These are phyloP conservation scores for Oplegnathus fasciatus DNA, from an alignment of 2,113 vertebrate genomes.

Conservation along the genomic window DNA sequence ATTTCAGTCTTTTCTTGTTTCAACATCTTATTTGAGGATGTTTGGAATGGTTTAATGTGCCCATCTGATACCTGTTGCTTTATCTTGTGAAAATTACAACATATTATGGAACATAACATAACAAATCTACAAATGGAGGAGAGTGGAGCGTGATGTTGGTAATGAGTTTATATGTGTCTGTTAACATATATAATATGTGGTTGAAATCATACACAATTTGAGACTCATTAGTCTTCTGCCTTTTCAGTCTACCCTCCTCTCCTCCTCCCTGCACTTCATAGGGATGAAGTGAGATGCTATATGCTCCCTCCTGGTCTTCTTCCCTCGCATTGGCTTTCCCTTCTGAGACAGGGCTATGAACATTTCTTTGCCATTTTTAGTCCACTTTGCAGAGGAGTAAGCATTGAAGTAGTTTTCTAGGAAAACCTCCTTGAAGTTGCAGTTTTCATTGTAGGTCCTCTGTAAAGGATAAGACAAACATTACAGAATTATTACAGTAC, in stretches of 20 bases:
- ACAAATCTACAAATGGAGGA: constrained; percentile 38
- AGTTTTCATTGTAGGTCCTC: constrained; percentile 96
- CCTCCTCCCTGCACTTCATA: constrained; percentile 85
- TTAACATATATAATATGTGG: constrained; percentile 55
- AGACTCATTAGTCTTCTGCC: constrained; percentile 6
- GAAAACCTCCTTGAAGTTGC: constrained; percentile 97
- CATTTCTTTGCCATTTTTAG: constrained; percentile 93
- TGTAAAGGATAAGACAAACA: constrained; percentile 75
- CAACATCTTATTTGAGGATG: constrained; percentile 21
- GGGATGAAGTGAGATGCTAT: constrained; percentile 96
- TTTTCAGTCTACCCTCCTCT: constrained; percentile 77
- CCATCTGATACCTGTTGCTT: constrained; percentile 23
- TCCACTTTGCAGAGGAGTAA: constrained; percentile 95
- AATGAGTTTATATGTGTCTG: constrained; percentile 60
- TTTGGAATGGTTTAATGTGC: constrained; percentile 2
- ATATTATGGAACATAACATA: constrained; percentile 25
- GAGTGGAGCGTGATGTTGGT: constrained; percentile 48
- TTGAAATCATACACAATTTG: constrained; percentile 33
- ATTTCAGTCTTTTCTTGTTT: constrained; percentile 35
- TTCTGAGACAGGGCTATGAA: constrained; percentile 95
- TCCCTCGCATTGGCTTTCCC: constrained; percentile 91
- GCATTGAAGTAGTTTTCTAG: constrained; percentile 98
- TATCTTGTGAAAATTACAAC: constrained; percentile 15
- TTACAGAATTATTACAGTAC: neutral
- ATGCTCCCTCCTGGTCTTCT: constrained; percentile 94